Evolutionary conservation across 2,888 invertebrate genomes (phyloP).

Genomic region (Mesorhabditis belari): DNA sequence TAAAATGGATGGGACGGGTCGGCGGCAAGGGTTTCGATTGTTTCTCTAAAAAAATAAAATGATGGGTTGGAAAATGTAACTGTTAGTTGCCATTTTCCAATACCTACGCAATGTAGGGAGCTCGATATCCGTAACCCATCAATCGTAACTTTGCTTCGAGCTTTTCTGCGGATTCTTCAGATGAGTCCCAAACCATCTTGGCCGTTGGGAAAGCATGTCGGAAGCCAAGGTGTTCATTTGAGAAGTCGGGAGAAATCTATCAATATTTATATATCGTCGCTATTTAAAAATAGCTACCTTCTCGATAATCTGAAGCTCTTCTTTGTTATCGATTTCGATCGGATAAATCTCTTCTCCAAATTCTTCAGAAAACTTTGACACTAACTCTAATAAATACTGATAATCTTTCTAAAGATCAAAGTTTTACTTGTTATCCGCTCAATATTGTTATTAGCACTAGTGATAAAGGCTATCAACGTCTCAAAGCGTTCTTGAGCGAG

Average conservation of each 20-base stretch:
- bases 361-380: background rate
- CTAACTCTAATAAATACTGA: background rate
- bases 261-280: background rate
- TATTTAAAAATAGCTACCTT: background rate
- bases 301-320: background rate
- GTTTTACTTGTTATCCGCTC: constrained; percentile 56
- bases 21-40: background rate
- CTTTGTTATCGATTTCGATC: background rate
- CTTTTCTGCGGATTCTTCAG: background rate
- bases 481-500: constrained; percentile 82
- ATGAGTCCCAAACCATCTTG: background rate
- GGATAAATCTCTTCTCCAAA: background rate
- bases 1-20: background rate
- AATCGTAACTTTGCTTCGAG: background rate
- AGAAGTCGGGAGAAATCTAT: background rate
- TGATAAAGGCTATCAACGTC: constrained; percentile 89
- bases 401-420: background rate
- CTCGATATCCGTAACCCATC: background rate
- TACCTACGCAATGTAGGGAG: background rate
- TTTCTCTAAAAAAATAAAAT: background rate
- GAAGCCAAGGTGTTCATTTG: background rate
- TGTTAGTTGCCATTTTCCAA: background rate
- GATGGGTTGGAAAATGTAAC: too few species aligned
- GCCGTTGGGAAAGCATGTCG: background rate
- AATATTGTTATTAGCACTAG: constrained; percentile 94